Conservation (phyloP, 2,888 invertebrate genomes). For the Calameuta pallipes region DNA sequence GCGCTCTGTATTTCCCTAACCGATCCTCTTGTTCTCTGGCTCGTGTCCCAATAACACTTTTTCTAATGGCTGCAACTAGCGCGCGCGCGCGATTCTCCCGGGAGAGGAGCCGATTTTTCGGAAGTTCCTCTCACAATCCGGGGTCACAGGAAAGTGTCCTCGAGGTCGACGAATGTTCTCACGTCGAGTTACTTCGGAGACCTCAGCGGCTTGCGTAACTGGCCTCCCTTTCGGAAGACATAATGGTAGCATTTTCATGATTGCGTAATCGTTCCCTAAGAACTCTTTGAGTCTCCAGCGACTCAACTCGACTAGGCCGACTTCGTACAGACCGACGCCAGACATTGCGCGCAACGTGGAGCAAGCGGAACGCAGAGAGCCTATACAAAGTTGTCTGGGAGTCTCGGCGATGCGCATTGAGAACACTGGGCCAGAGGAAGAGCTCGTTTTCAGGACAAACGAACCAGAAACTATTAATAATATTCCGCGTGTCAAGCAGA, state of each 20-base stretch:
- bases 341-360: slow-evolving; percentile 33
- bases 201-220: slow-evolving; percentile 29
- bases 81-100: not conserved
- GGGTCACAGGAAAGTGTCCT: not conserved
- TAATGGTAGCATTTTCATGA: slow-evolving; percentile 59
- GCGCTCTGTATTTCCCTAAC: slow-evolving; percentile 11
- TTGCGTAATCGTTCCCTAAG: slow-evolving; percentile 52
- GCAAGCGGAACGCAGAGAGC: slow-evolving; percentile 39
- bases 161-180: not conserved
- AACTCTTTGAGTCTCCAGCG: slow-evolving; percentile 20
- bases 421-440: slow-evolving; percentile 57
- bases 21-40: not conserved
- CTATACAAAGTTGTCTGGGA: slow-evolving; percentile 18
- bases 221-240: slow-evolving; percentile 32
- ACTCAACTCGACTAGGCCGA: not conserved
- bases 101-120: not conserved
- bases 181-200: not conserved
- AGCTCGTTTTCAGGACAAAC: slow-evolving; percentile 56
- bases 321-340: slow-evolving; percentile 33
- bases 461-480: slow-evolving; percentile 62
- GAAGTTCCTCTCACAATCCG: not conserved
- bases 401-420: slow-evolving; percentile 51
- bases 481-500: slow-evolving; percentile 42
- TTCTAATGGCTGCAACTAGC: not conserved
- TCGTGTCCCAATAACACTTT: not conserved